Conservation (phyloP, 2,113 vertebrate genomes). For the Poicephalus meyeri region DNA sequence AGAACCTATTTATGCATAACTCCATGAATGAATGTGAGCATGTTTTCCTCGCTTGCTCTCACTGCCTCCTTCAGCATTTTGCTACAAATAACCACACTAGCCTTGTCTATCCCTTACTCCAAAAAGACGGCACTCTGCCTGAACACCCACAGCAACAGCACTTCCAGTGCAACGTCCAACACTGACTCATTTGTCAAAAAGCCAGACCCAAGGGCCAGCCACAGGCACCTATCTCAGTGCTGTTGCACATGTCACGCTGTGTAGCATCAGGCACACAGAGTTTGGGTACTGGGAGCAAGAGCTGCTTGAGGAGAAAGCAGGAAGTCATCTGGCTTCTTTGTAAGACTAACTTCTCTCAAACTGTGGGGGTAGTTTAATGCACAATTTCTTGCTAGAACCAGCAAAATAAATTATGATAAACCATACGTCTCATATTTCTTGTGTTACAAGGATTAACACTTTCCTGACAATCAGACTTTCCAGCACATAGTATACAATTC, state of each 20-base stretch:
- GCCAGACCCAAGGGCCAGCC: not conserved
- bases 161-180: accelerated
- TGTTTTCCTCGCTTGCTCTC: not conserved
- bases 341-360: not conserved
- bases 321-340: not conserved
- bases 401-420: not conserved
- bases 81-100: not conserved
- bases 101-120: not conserved
- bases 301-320: not conserved
- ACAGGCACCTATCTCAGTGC: not conserved
- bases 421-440: not conserved
- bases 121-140: not conserved
- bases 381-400: not conserved
- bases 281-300: not conserved
- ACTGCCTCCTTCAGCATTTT: not conserved
- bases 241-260: accelerated
- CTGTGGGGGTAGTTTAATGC: not conserved
- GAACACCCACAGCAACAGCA: too few relatives aligned
- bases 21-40: not conserved
- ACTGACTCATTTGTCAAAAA: not conserved
- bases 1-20: not conserved
- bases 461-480: not conserved
- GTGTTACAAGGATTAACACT: not conserved
- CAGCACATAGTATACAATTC: not conserved
- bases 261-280: accelerated